Conservation (phyloP, 2,888 invertebrate genomes). For the Microchrysa polita region DNA sequence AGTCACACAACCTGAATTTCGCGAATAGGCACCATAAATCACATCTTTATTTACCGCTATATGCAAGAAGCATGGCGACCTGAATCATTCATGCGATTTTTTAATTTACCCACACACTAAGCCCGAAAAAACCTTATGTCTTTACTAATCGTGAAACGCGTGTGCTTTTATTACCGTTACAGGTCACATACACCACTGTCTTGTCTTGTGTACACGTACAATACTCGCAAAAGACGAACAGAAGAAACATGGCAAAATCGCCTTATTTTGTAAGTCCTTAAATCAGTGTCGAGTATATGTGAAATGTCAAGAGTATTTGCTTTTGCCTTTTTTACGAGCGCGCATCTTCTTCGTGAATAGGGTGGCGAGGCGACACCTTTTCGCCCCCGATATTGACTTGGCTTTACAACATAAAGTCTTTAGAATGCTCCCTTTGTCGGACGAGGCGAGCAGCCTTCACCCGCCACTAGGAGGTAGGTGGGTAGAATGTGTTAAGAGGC, state of each 20-base stretch:
- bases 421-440: no score
- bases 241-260: background rate
- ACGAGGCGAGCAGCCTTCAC: no score
- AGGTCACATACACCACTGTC: background rate
- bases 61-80: no score
- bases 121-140: background rate
- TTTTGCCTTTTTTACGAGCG: constrained; percentile 35
- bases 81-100: background rate
- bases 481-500: constrained; percentile 22
- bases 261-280: constrained; percentile 39
- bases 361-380: constrained; percentile 30
- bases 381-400: constrained; percentile 21
- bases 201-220: no score
- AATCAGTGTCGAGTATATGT: constrained; percentile 35
- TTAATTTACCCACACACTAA: constrained; percentile 30
- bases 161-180: background rate
- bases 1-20: no score
- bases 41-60: no score
- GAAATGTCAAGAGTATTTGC: constrained; percentile 47
- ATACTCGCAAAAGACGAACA: background rate
- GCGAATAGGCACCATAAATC: no score
- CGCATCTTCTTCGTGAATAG: constrained; percentile 13
- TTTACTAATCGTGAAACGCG: background rate
- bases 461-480: constrained; percentile 25
- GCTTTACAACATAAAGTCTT: constrained; percentile 28